Base-by-base conservation (phyloP, 1,140 invertebrate genomes). In the Steinernema khuongi region DNA sequence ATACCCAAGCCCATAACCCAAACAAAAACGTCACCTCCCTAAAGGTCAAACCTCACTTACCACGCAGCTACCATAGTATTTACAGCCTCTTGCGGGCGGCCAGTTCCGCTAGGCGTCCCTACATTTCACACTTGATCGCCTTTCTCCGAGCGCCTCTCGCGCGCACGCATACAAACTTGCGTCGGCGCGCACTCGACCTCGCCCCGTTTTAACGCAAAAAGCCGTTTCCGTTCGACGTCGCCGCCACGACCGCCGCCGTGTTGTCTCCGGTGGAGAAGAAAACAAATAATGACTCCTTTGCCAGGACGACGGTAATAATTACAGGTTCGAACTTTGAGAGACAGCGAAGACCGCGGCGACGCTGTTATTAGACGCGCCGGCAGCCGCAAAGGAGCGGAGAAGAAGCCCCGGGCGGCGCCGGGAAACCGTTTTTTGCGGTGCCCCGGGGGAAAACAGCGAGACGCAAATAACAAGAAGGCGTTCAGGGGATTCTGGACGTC, bases 381-480 rank as follows among this genome's bases (percentile, higher is more conserved):
- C 7, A 60, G 50, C 50, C 50, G 7, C 50, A 22, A 60, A 60
- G n/a, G n/a, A n/a, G 50, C 50, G 50, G 4, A 14, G 50, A 60
- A 7, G 50, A 60, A 60, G 50, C 36, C 36, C n/a, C n/a, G 36
- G 36, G 7, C 7, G 7, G 36, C 36, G 36, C n/a, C 36, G 36
- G 50, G 50, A 60, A 60, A 60, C 50, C 50, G 50, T 60, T 60
- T 60, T 14, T 60, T 60, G 50, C 50, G 50, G 50, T 60, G 36
- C 36, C 7, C 36, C 7, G 14, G 50, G 14, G 50, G 26, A 11
- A 26, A 60, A 60, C 11, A 60, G 22, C 7, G 22, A 14, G 22
- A 26, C 4, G 19, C 14, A 7, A 60, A 60, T 26, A 60, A 60
- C 22, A 60, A 60, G 14, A 22, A 7, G 4, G 50, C 14, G 50